phyloP scores from a whole-genome alignment of 2,113 vertebrate genomes.

The Corythornis madagascariensis region DNA sequence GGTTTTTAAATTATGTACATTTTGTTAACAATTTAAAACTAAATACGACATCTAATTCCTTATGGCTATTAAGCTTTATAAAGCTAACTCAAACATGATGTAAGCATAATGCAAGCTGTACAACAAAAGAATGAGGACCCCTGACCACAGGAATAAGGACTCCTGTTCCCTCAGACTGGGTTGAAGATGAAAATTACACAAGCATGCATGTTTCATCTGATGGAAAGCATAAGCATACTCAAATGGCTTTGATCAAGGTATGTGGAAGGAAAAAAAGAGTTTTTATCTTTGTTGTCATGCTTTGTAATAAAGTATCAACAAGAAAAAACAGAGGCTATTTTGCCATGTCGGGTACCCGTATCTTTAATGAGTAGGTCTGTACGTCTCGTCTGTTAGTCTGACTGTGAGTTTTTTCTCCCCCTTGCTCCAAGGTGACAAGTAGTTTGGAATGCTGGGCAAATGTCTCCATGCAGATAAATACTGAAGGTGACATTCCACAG shows the following conservation, averaged over 20 bases:
- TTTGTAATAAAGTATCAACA: background rate
- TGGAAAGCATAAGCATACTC: background rate
- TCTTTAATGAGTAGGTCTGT: background rate
- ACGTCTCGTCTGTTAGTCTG: background rate
- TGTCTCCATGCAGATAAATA: background rate
- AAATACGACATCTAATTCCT: background rate
- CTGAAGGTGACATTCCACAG: slow-evolving; percentile 30
- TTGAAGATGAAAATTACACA: accelerated
- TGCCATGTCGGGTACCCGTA: background rate
- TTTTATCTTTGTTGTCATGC: background rate
- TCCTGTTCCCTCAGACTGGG: background rate
- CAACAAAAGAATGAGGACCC: background rate
- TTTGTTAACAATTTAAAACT: background rate
- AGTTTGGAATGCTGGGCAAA: background rate
- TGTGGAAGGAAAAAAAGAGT: background rate
- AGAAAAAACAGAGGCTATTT: background rate
- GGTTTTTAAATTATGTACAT: background rate
- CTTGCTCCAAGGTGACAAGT: background rate
- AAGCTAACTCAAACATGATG: background rate
- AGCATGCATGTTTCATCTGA: background rate
- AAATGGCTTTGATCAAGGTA: background rate
- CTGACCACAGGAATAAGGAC: background rate
- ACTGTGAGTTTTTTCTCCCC: background rate
- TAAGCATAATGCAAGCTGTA: background rate
- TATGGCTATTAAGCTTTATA: background rate